Evolutionary conservation across 2,113 vertebrate genomes (phyloP).

Genomic region (Caretta caretta): DNA sequence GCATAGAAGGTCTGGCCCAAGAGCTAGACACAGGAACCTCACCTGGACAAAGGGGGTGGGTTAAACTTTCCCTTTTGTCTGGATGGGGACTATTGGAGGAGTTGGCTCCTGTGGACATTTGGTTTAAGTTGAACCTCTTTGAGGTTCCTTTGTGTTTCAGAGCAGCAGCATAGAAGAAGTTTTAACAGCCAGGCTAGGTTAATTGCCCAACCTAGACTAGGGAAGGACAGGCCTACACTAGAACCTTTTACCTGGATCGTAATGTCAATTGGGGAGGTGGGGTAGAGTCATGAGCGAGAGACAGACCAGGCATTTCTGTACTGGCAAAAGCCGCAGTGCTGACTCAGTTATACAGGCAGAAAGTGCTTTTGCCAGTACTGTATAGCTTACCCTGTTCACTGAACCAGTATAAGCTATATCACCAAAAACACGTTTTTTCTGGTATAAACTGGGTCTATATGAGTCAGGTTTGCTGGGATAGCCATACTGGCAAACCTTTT

Average conservation of each 20-base stretch:
- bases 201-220: not conserved
- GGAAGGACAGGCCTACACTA: not conserved
- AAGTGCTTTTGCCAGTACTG: not conserved
- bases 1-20: not conserved
- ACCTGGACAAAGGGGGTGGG: accelerated
- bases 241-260: not conserved
- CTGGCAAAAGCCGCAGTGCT: not conserved
- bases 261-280: not conserved
- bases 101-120: not conserved
- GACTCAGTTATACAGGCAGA: not conserved
- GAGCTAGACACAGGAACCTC: not conserved
- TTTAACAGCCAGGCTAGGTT: not conserved
- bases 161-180: not conserved
- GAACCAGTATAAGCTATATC: not conserved
- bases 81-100: not conserved
- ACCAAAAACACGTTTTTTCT: not conserved
- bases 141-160: not conserved
- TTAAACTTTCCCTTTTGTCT: not conserved
- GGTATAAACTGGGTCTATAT: not conserved
- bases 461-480: not conserved
- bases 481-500: not conserved
- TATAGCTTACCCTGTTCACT: not conserved
- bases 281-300: not conserved
- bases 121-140: not conserved
- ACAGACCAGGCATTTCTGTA: not conserved